Conservation (phyloP, 2,113 vertebrate genomes). For the Lepidothrix coronata region DNA sequence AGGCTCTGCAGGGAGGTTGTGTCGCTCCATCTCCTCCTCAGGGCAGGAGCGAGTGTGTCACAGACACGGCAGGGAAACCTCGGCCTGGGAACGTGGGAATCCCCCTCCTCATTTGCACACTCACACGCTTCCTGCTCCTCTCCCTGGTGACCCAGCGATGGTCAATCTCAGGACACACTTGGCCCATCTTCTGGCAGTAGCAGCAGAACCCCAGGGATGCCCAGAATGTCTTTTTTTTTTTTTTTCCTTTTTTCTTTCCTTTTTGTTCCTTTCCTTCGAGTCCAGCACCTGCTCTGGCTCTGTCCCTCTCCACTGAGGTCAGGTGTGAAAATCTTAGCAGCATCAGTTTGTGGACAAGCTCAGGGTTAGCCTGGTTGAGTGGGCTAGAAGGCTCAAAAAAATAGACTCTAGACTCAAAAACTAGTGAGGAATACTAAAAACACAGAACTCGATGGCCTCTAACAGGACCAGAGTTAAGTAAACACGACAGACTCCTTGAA, state of each 20-base stretch:
- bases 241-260: neutral
- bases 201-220: slow-evolving; percentile 6
- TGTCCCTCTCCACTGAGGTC: slow-evolving; percentile 63
- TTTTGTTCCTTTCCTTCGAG: neutral
- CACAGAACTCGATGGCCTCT: slow-evolving; percentile 46
- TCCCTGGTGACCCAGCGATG: neutral
- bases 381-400: neutral
- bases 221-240: neutral
- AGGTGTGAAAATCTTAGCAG: slow-evolving; percentile 73
- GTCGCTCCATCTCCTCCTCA: neutral
- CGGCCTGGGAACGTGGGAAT: neutral
- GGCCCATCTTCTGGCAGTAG: neutral
- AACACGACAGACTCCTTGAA: slow-evolving; percentile 62
- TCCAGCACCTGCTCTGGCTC: slow-evolving; percentile 33
- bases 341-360: slow-evolving; percentile 74
- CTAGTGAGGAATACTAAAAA: slow-evolving; percentile 49
- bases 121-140: neutral
- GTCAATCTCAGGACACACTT: neutral
- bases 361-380: slow-evolving; percentile 28
- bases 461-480: slow-evolving; percentile 70
- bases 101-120: neutral
- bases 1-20: neutral
- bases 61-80: neutral
- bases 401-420: slow-evolving; percentile 46
- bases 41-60: rapidly evolving